phyloP scores from a whole-genome alignment of 2,113 vertebrate genomes.

The Protobothrops mucrosquamatus region DNA sequence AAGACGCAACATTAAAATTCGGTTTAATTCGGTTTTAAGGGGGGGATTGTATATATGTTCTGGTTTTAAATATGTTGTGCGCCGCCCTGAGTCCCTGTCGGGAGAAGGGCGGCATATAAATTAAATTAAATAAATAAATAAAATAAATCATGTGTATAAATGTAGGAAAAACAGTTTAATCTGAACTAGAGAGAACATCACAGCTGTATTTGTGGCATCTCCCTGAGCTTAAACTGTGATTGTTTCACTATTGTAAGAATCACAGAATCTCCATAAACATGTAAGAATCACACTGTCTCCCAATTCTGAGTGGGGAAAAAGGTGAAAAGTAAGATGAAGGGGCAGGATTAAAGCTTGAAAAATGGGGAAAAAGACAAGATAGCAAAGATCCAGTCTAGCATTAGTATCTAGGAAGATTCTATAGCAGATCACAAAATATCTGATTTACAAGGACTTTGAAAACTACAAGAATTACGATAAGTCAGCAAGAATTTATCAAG shows the following conservation, averaged over 20 bases:
- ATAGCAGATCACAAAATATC: neutral
- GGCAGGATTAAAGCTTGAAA: neutral
- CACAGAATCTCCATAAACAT: neutral
- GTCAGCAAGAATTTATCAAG: neutral
- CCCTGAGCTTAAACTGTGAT: neutral
- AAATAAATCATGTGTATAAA: neutral
- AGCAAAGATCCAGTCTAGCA: neutral
- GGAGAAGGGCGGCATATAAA: no score
- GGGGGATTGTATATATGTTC: no score
- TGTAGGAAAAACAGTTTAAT: neutral
- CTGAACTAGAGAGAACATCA: neutral
- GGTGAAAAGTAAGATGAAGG: neutral
- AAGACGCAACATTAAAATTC: no score
- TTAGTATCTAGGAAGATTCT: neutral
- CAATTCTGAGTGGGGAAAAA: neutral
- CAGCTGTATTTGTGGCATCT: neutral
- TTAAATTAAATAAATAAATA: no score
- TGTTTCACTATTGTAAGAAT: neutral
- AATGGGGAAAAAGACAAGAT: neutral
- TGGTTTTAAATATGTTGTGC: no score
- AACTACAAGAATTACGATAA: neutral
- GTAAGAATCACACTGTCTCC: neutral
- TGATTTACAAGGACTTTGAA: neutral
- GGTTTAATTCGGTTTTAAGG: no score
- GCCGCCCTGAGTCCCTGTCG: no score